A percentile compares a stretch with the other conserved stretches of the same genome.
These are phyloP conservation scores for Drosophila quinaria DNA, from an alignment of 2,888 invertebrate species.

Conservation along the genomic window DNA sequence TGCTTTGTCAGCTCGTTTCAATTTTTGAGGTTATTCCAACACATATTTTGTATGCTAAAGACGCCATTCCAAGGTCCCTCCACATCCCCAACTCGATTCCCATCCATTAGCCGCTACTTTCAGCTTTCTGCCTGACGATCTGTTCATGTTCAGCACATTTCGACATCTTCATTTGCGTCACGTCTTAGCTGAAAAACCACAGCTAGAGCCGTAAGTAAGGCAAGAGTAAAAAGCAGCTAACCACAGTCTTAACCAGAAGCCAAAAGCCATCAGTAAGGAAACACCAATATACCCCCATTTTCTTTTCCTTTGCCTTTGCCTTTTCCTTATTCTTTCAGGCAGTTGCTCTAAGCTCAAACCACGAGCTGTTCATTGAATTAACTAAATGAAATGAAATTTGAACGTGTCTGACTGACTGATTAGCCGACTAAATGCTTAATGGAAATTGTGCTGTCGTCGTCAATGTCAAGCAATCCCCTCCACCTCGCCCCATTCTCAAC, in stretches of 20 bases:
- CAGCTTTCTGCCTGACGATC: constrained; percentile 6
- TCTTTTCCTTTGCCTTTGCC: not conserved
- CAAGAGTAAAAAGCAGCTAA: constrained; percentile 45
- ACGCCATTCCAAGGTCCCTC: not conserved
- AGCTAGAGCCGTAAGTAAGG: constrained; percentile 22
- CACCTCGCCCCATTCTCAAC: not conserved
- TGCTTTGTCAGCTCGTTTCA: constrained; percentile 42
- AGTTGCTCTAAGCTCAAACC: constrained; percentile 7
- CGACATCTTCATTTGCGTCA: constrained; percentile 60
- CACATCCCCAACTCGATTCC: not conserved
- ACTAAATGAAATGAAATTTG: constrained; percentile 77
- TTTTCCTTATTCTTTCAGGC: not conserved
- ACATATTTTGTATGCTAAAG: constrained; percentile 8
- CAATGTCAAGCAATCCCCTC: not conserved
- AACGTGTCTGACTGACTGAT: constrained; percentile 70
- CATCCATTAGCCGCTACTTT: not conserved
- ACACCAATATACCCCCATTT: not conserved
- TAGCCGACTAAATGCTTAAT: constrained; percentile 55
- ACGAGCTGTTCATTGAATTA: constrained; percentile 66
- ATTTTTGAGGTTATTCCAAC: constrained; percentile 29
- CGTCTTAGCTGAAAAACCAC: constrained; percentile 46
- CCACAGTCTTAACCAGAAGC: constrained; percentile 34
- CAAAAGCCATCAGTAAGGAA: constrained; percentile 9
- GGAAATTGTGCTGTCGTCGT: constrained; percentile 30
- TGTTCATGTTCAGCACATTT: constrained; percentile 40